A percentile compares a stretch with the other conserved stretches of the same genome.
These are phyloP conservation scores for Leptinotarsa peninsularis DNA, from an alignment of 2,888 invertebrate species.

Conservation along the genomic window DNA sequence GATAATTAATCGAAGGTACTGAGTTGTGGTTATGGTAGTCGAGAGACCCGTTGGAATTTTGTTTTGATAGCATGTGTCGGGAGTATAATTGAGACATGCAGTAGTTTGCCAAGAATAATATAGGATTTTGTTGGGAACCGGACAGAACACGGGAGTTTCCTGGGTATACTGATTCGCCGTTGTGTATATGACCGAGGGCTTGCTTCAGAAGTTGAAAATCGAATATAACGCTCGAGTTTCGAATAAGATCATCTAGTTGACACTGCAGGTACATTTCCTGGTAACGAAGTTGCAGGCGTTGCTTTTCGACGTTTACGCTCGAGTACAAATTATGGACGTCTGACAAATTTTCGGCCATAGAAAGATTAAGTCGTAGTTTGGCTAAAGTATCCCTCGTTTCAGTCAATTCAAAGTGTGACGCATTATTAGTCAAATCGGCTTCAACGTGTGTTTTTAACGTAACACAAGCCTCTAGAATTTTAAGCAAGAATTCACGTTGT, in stretches of 20 bases:
- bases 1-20: constrained; percentile 60
- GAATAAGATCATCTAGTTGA: constrained; percentile 77
- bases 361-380: constrained; percentile 72
- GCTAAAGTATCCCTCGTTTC: constrained; percentile 75
- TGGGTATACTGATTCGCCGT: constrained; percentile 65
- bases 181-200: constrained; percentile 74
- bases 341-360: constrained; percentile 70
- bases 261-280: constrained; percentile 80
- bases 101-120: constrained; percentile 80
- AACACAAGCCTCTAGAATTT: constrained; percentile 80
- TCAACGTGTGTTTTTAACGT: constrained; percentile 81
- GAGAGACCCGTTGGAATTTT: constrained; percentile 67
- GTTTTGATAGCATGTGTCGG: constrained; percentile 72
- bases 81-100: constrained; percentile 81
- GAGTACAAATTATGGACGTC: constrained; percentile 74
- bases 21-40: constrained; percentile 66
- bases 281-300: constrained; percentile 75
- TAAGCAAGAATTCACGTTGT: constrained; percentile 78
- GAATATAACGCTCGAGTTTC: constrained; percentile 74
- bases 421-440: constrained; percentile 77
- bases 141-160: constrained; percentile 59
- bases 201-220: constrained; percentile 77
- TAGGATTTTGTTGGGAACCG: constrained; percentile 73
- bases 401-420: constrained; percentile 75
- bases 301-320: constrained; percentile 74